Evolutionary conservation across 2,888 invertebrate genomes (phyloP), one percentile per base, ranked within the genome.

Genomic region (Eupithecia subumbrata): DNA sequence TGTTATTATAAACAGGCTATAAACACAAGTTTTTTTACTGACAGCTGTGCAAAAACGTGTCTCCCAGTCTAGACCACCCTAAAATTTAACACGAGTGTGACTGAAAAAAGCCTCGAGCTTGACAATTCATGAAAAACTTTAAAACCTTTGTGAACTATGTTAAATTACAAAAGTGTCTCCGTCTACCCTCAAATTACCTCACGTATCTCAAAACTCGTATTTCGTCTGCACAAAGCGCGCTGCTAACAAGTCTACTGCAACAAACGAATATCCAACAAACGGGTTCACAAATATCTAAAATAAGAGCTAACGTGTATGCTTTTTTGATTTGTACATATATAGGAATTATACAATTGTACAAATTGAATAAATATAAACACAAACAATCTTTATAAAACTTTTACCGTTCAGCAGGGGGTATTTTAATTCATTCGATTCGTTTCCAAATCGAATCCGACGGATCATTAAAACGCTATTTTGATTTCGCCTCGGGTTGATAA

Each of bases 231-330:
- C 64, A 64, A 60, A 60, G 56, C 56, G 56, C 25, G 45, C 63
- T 69, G 5, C 30, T 30, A 69, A 73, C 69, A 74, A 43, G 60
- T 69, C 30, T 11, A 69, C 45, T 30, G 40, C 69, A 37, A 48
- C 37, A 43, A 69, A 34, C 69, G 56, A 60, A 60, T 52, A 60
- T 60, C 25, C 56, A 60, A 12, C 25, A 1, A 60, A 25, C 25
- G 25, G 12, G 22, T 60, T 60, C 60, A 25, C 1, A 14, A 56
- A 60, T 12, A 64, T 18, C 8, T 34, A 0, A 34, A 64, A 25
- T 12, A 60, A 25, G 60, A 60, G 25, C 25, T 25, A 25, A 1
- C 25, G 12, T 60, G 12, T 25, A 14, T 25, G 34, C 9, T 34
- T 64, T 64, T 34, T 64, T 34, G n/a, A 2, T 2, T 60, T 52